Evolutionary conservation across 2,888 invertebrate genomes (phyloP).

Genomic region (Drosophila engyochracea): DNA sequence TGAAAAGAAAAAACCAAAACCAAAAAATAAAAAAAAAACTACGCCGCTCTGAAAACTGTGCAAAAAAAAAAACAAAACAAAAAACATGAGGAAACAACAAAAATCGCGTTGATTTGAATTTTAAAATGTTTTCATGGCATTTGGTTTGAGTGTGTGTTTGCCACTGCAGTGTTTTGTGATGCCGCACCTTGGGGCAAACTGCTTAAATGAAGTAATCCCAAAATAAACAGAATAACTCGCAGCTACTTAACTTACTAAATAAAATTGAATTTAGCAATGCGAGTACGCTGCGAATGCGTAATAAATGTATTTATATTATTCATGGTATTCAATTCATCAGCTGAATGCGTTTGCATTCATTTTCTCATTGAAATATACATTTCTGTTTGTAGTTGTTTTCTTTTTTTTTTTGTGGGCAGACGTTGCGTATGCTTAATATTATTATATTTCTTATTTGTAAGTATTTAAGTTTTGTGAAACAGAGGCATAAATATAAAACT

Average conservation of each 20-base stretch:
- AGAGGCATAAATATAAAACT: background rate
- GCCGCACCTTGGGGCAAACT: slow-evolving; percentile 45
- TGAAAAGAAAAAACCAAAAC: slow-evolving; percentile 10
- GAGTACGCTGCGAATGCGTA: slow-evolving; percentile 28
- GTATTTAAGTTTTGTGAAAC: background rate
- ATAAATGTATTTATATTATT: slow-evolving; percentile 5
- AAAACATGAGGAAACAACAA: slow-evolving; percentile 75
- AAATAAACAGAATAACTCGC: background rate
- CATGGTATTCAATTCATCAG: background rate
- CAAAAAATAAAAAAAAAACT: slow-evolving; percentile 32
- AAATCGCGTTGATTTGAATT: slow-evolving; percentile 81
- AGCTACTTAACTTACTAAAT: background rate
- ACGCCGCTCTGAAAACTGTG: slow-evolving; percentile 60
- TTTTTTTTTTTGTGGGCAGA: background rate
- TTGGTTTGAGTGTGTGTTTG: slow-evolving; percentile 43
- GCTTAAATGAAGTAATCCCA: background rate
- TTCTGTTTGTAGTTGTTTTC: background rate
- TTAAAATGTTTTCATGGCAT: slow-evolving; percentile 79
- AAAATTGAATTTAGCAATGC: background rate
- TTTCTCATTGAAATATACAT: background rate
- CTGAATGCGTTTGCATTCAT: background rate
- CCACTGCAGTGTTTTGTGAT: slow-evolving; percentile 18
- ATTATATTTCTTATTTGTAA: background rate
- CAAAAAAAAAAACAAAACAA: slow-evolving; percentile 65
- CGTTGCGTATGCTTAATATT: slow-evolving; percentile 7